phyloP scores from a whole-genome alignment of 1,140 invertebrate species.

The Zaprionus camerounensis region DNA sequence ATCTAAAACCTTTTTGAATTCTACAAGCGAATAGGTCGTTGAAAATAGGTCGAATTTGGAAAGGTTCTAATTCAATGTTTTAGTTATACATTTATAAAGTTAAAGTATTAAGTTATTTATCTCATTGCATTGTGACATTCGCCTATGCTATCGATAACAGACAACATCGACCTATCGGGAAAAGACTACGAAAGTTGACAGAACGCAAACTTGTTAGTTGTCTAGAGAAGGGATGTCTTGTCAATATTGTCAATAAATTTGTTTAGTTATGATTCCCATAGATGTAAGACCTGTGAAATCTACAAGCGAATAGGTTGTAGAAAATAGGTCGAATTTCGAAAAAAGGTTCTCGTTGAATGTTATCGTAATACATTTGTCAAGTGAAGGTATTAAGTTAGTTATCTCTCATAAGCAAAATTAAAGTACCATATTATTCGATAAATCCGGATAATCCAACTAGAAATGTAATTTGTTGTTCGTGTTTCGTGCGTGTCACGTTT shows the following conservation, averaged over 20 bases:
- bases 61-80: background rate
- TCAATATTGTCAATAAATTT: too few relatives aligned
- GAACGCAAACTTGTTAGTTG: too few relatives aligned
- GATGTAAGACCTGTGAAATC: too few relatives aligned
- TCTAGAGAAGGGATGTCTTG: too few relatives aligned
- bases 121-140: too few relatives aligned
- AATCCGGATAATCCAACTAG: slow-evolving; percentile 3
- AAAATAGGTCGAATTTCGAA: too few relatives aligned
- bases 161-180: too few relatives aligned
- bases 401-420: background rate
- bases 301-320: background rate
- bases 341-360: background rate
- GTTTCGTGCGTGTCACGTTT: slow-evolving; percentile 50
- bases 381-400: background rate
- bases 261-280: too few relatives aligned
- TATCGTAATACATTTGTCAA: background rate
- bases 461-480: slow-evolving; percentile 10
- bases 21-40: background rate
- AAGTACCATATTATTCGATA: slow-evolving; percentile 1
- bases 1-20: background rate
- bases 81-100: background rate
- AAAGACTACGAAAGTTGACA: too few relatives aligned
- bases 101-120: background rate
- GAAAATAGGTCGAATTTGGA: too few relatives aligned
- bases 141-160: too few relatives aligned